Evolutionary conservation across 2,797 vertebrate species (phyloP).

Genomic region (Premnoplex brunnescens): DNA sequence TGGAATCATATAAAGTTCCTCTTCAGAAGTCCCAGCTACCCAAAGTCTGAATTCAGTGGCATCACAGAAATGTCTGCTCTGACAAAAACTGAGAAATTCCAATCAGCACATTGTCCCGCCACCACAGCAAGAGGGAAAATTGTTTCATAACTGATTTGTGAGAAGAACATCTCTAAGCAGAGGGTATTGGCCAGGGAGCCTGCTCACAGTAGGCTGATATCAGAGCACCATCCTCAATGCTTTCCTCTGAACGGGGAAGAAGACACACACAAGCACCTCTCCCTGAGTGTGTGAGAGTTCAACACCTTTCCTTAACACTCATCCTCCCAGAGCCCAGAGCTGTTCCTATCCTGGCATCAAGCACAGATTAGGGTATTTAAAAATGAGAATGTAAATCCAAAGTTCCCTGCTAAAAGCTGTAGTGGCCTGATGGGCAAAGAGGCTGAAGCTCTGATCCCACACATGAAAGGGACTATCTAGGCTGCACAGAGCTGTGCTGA

Average conservation of each 20-base stretch:
- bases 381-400: background rate
- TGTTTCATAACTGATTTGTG: background rate
- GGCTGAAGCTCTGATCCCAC: background rate
- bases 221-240: background rate
- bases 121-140: background rate
- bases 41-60: background rate
- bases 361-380: background rate
- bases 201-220: background rate
- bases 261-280: background rate
- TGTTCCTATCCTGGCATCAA: background rate
- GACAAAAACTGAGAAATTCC: background rate
- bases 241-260: rapidly evolving
- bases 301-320: background rate
- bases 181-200: background rate
- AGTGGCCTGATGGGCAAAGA: rapidly evolving
- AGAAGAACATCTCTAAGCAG: background rate
- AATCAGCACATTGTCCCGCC: background rate
- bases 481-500: background rate
- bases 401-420: background rate
- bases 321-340: background rate
- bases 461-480: background rate
- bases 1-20: background rate
- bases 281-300: rapidly evolving
- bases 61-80: background rate
- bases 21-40: background rate